These are phyloP conservation scores for Peromyscus californicus DNA, from an alignment of 2,113 vertebrate species.

Conservation along the genomic window DNA sequence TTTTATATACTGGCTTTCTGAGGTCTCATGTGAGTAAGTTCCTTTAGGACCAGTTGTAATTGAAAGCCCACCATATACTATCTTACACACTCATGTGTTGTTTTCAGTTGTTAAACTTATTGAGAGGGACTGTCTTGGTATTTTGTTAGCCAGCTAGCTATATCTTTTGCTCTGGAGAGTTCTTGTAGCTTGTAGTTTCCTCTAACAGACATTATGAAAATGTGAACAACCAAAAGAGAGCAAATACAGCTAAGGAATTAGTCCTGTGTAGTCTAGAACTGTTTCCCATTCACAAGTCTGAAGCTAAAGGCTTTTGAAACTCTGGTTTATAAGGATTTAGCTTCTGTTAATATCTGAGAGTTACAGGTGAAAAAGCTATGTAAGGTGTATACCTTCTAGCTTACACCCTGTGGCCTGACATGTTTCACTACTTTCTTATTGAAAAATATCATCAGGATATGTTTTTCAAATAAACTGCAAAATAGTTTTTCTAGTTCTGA, in stretches of 20 bases:
- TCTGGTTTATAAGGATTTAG: conserved; percentile 35
- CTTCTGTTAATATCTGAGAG: conserved; percentile 12
- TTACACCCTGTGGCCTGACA: background rate
- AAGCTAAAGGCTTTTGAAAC: conserved; percentile 4
- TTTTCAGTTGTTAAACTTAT: background rate
- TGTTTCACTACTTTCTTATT: background rate
- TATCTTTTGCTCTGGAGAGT: conserved; percentile 13
- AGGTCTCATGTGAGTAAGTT: conserved; percentile 24
- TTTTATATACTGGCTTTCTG: conserved; percentile 13
- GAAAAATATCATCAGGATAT: background rate
- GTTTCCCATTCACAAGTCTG: background rate
- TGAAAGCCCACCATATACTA: background rate
- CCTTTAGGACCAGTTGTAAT: background rate
- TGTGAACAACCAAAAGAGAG: conserved; percentile 29
- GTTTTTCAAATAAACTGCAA: conserved; percentile 33
- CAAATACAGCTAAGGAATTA: background rate
- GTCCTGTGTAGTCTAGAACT: background rate
- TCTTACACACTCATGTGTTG: background rate
- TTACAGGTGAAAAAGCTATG: background rate
- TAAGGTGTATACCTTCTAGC: background rate
- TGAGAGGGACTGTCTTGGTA: background rate
- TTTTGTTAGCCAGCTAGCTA: background rate
- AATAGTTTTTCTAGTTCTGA: conserved; percentile 52
- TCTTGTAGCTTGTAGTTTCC: background rate
- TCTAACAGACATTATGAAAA: background rate